A percentile compares a stretch with the other conserved stretches of the same genome.
Conservation (phyloP, 2,113 vertebrate species). For the Apteryx mantelli region DNA sequence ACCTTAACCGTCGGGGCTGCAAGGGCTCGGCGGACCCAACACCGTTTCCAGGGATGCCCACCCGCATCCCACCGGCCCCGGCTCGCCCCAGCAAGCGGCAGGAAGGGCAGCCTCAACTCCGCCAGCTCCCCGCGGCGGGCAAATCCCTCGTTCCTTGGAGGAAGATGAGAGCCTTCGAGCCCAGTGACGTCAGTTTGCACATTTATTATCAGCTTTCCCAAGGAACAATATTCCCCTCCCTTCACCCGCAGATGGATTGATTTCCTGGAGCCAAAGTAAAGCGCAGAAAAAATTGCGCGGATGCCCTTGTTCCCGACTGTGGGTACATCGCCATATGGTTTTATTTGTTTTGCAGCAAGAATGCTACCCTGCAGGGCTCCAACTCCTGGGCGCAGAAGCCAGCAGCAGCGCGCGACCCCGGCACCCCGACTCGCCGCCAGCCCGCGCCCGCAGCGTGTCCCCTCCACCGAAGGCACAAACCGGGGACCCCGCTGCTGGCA, state of each 20-base stretch:
- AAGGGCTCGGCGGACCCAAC: neutral
- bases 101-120: fast-evolving
- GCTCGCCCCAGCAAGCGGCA: neutral
- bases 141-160: fast-evolving
- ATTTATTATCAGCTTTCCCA: neutral
- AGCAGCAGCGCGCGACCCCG: too few relatives aligned
- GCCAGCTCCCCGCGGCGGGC: too few relatives aligned
- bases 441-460: neutral
- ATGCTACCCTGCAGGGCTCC: fast-evolving
- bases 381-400: fast-evolving
- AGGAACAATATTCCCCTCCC: neutral
- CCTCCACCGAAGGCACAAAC: too few relatives aligned
- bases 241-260: fast-evolving
- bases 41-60: too few relatives aligned
- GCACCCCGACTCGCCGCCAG: too few relatives aligned
- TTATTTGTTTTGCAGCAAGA: fast-evolving
- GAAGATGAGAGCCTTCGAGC: fast-evolving
- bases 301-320: neutral
- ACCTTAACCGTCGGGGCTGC: neutral
- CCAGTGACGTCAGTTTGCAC: neutral
- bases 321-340: fast-evolving
- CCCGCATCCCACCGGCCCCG: fast-evolving
- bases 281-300: too few relatives aligned
- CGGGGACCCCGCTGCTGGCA: too few relatives aligned
- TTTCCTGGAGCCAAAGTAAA: neutral